Evolutionary conservation across 2,888 invertebrate species (phyloP).

Genomic region (Ferrisia virgata): DNA sequence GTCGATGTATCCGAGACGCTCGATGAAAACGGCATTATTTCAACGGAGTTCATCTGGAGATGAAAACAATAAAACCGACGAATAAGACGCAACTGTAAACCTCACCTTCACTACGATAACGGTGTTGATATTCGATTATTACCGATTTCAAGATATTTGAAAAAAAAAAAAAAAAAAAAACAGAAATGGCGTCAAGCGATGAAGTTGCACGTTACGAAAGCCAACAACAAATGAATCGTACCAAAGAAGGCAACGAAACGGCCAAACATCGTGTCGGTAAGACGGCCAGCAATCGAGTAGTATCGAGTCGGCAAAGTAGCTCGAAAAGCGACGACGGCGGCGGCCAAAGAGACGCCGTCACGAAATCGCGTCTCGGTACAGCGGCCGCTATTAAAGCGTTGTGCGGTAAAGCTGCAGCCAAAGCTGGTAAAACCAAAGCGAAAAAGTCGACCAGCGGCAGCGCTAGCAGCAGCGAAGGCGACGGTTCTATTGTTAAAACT

Average conservation of each 20-base stretch:
- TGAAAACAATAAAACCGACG: conserved; percentile 4
- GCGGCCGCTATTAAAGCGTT: neutral
- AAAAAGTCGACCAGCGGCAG: neutral
- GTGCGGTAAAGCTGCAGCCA: neutral
- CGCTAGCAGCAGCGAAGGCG: neutral
- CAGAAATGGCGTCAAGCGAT: neutral
- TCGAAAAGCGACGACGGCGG: neutral
- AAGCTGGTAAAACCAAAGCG: neutral
- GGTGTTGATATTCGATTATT: neutral
- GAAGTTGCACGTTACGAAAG: neutral
- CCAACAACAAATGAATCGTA: neutral
- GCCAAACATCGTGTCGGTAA: neutral
- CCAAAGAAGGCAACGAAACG: neutral
- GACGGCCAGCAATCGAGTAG: neutral
- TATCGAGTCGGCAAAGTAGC: neutral
- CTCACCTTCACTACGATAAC: neutral
- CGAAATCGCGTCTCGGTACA: neutral
- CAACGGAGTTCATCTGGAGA: neutral
- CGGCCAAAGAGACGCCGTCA: neutral
- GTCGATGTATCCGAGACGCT: neutral
- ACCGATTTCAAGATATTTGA: neutral
- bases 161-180: neutral
- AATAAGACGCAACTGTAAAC: neutral
- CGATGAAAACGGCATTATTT: neutral
- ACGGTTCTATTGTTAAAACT: conserved; percentile 13